Evolutionary conservation across 2,888 invertebrate genomes (phyloP).

Genomic region (Leptogaster cylindrica): DNA sequence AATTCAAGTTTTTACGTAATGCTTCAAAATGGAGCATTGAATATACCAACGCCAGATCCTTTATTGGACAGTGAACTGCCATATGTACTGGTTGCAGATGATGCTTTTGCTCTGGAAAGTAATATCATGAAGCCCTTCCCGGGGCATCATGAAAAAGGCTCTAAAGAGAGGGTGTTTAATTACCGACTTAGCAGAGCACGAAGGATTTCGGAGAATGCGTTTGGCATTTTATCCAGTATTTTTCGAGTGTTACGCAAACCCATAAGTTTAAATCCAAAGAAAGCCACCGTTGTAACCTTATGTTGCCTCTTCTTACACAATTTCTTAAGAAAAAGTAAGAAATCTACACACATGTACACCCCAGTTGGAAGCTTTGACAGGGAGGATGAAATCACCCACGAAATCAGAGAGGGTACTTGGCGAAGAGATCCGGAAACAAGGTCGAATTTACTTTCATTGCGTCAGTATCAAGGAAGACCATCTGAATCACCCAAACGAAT

Average conservation of each 20-base stretch:
- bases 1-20: background rate
- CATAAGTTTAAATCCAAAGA: background rate
- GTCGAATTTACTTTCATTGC: background rate
- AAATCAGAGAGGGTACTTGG: background rate
- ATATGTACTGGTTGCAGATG: background rate
- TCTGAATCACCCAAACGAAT: background rate
- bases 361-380: background rate
- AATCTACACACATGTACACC: background rate
- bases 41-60: too few relatives aligned
- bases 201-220: background rate
- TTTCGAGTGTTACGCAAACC: background rate
- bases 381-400: background rate
- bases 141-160: background rate
- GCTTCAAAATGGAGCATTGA: too few relatives aligned
- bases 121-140: background rate
- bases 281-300: background rate
- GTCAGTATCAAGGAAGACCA: background rate
- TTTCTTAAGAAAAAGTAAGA: background rate
- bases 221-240: too few relatives aligned
- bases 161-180: background rate
- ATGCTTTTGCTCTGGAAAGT: background rate
- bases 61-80: too few relatives aligned
- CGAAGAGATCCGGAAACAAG: too few relatives aligned
- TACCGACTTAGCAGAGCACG: background rate
- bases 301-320: background rate